Base-by-base conservation (phyloP, 2,797 vertebrate genomes). In the Brotula barbata region DNA sequence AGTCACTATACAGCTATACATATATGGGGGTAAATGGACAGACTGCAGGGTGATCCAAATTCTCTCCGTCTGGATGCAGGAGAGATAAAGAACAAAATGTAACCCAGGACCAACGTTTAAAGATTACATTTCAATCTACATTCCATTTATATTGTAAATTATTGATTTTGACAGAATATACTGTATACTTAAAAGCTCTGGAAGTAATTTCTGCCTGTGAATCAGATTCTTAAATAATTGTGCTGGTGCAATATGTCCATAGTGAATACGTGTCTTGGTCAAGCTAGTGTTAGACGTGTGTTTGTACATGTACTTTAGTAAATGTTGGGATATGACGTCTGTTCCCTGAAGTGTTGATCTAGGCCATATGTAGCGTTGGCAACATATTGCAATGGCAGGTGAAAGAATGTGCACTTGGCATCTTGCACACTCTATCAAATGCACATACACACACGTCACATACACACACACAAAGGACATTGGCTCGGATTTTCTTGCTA, bases 331-430 rank as follows among this genome's bases (percentile, higher is more conserved):
- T 63, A 55, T 71, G 73, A 79, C 54, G 75, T 56, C 73, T 67
- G 75, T 64, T 87, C 78, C 77, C 80, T 58, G 53, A 73, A 81
- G 80, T 70, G 76, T 81, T 78, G 78, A 86, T 85, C 67, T 65
- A 42, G 80, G 82, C 87, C 86, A 87, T 90, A 87, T 84, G 87
- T 72, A 81, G 74, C 77, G 72, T 71, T 89, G 88, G 84, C 81
- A 85, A 33, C 64, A 68, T 52, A 67, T 71, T 61, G 78, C 44
- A 75, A 79, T 49, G 76, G 73, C 78, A 83, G 83, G 81, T 84
- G 83, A 84, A 82, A 72, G 66, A 80, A 83, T 80, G 78, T 75
- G 75, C 48, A 72, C 53, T 79, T 82, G 78, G 78, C 79, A 82
- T 80, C 73, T 48, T 69, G 48, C 49, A 53, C 53, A 49, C 76